phyloP scores from a whole-genome alignment of 1,140 invertebrate genomes.

The Anastrepha obliqua region DNA sequence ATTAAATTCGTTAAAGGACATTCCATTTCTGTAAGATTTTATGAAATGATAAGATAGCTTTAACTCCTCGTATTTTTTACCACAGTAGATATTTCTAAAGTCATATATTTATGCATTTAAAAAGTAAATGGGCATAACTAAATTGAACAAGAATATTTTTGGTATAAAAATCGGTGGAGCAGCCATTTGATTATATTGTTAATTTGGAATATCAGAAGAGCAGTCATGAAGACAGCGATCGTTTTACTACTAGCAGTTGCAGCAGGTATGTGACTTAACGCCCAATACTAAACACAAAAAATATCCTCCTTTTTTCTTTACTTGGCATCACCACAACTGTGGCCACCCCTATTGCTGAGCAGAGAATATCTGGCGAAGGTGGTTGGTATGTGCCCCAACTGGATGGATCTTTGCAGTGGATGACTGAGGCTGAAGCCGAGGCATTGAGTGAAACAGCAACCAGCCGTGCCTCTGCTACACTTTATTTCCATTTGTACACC shows the following conservation, averaged over 20 bases:
- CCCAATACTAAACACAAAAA: background rate
- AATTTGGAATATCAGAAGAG: background rate
- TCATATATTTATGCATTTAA: background rate
- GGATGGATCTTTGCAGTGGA: conserved; percentile 66
- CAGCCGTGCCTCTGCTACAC: background rate
- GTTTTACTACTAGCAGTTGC: background rate
- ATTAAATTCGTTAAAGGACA: background rate
- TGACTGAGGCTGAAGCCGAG: conserved; percentile 65
- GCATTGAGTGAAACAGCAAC: background rate
- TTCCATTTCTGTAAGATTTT: background rate
- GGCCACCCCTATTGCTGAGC: background rate
- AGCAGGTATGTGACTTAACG: background rate
- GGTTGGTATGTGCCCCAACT: conserved; percentile 69
- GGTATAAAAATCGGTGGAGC: background rate
- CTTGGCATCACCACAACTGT: background rate
- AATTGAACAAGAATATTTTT: background rate
- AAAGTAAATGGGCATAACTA: background rate
- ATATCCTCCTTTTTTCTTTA: background rate
- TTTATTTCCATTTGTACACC: conserved; percentile 55
- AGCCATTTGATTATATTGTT: background rate
- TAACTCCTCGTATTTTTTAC: background rate
- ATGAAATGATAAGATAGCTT: background rate
- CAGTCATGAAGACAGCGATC: background rate
- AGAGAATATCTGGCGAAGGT: background rate
- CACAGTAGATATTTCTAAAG: background rate